These are phyloP conservation scores for Propithecus deckenii DNA, from an alignment of 2,797 vertebrate species.

Conservation along the genomic window DNA sequence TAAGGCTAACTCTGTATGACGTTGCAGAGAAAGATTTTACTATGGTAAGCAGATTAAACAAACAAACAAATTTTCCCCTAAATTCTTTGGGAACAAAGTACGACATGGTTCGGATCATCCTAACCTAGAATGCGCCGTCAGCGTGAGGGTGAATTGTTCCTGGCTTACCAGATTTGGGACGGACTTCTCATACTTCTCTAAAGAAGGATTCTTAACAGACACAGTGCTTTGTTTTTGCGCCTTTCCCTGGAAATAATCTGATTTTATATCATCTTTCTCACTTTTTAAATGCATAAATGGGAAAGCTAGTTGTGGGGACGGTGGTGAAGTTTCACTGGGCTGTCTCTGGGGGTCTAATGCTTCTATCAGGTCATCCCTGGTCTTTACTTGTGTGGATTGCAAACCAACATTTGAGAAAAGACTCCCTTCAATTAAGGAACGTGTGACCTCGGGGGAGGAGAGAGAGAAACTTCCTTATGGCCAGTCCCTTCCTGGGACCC, in stretches of 20 bases:
- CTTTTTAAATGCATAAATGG: neutral
- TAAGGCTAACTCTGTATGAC: neutral
- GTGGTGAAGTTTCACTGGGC: neutral
- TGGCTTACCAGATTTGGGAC: neutral
- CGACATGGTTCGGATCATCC: neutral
- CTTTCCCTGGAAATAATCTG: neutral
- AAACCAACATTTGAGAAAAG: neutral
- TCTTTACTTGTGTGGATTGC: neutral
- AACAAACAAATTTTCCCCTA: neutral
- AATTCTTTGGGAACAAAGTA: neutral
- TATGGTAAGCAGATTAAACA: neutral
- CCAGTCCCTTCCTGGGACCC: neutral
- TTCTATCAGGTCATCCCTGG: neutral
- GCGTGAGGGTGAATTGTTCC: accelerated
- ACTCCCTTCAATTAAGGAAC: neutral
- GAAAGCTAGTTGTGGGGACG: neutral
- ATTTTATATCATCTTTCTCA: neutral
- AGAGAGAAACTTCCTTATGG: neutral
- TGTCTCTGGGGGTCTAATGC: neutral
- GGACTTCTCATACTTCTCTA: neutral
- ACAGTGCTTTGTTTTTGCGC: neutral
- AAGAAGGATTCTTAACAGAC: neutral
- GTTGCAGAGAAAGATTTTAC: neutral
- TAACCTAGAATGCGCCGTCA: accelerated
- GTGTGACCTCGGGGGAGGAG: neutral